Evolutionary conservation across 2,797 vertebrate species (phyloP), one percentile per base, ranked within the genome.

Genomic region (Eospalax fontanierii): DNA sequence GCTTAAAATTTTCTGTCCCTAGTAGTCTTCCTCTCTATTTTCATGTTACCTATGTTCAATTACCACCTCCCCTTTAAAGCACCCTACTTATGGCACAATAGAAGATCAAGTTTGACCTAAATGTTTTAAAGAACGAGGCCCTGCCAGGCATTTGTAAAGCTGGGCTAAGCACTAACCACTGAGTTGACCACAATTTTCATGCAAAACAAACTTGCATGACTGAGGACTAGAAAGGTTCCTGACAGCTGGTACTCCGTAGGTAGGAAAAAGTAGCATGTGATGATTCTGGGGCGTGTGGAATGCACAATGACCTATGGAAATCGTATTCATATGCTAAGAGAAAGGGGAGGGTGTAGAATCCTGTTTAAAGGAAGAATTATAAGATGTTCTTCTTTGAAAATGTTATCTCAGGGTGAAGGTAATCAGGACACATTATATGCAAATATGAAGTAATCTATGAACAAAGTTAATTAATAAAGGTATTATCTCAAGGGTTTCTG

Each of bases 101-200:
- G 43, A 92, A 78, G n/a, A n/a, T n/a, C 66, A 87, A 38, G 65
- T 35, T 46, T 74, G 68, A 81, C 35, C 35, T 94, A 74, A 70
- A 30, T 73, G 19, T 46, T 76, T 8, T 35, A 10, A 50, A 73
- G 33, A 4, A 57, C 33, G 28, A 70, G 7, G 11, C 74, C 28
- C 18, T 79, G 8, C 3, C 30, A 79, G 28, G 33, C 14, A 33
- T 71, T 61, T 87, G 18, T 81, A 79, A 85, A 63, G 4, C 21
- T 33, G 30, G 33, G 9, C 28, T 54, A 63, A 46, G 26, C 70
- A 16, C 26, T 43, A 8, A 30, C 8, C 18, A 10, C 0, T 35
- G 4, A 68, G 33, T 92, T 2, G 12, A 76, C 3, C n/a, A 65
- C 81, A 26, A 18, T 33, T 78, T 54, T 61, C 65, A 26, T n/a